Evolutionary conservation across 2,797 vertebrate species (phyloP).

Genomic region (Meda fulgida): DNA sequence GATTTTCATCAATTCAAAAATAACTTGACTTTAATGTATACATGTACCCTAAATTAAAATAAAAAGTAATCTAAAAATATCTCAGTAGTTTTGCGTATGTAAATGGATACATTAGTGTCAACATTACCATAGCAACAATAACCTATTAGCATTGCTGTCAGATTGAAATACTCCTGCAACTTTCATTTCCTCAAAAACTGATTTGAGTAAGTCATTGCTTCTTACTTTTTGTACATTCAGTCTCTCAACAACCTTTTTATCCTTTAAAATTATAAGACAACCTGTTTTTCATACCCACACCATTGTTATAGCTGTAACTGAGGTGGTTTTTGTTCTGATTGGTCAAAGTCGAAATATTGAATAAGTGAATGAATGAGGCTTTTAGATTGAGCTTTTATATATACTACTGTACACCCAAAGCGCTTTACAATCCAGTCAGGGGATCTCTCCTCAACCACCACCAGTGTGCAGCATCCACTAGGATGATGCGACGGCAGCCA

Average conservation of each 20-base stretch:
- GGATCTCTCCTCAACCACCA: too few species aligned
- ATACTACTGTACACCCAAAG: too few species aligned
- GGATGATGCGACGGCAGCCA: too few species aligned
- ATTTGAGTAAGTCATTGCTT: constrained; percentile 2
- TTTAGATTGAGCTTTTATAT: too few species aligned
- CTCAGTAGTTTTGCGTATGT: not conserved
- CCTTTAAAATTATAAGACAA: not conserved
- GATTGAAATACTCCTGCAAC: not conserved
- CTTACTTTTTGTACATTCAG: not conserved
- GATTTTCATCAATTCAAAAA: not conserved
- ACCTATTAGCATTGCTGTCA: not conserved
- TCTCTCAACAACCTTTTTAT: not conserved
- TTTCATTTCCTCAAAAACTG: not conserved
- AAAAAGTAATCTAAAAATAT: not conserved
- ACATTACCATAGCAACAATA: not conserved
- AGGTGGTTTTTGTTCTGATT: not conserved
- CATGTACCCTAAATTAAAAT: not conserved
- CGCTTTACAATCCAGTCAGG: too few species aligned
- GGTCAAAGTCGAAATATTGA: not conserved
- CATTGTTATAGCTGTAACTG: not conserved
- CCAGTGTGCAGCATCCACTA: too few species aligned
- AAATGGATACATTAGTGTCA: not conserved
- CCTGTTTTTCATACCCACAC: not conserved
- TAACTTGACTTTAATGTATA: not conserved
- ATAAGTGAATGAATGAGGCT: too few species aligned